Percentiles rank a stretch among this genome's conserved stretches.
phyloP scores from a whole-genome alignment of 2,888 invertebrate genomes.

The Pyrocoelia pectoralis region DNA sequence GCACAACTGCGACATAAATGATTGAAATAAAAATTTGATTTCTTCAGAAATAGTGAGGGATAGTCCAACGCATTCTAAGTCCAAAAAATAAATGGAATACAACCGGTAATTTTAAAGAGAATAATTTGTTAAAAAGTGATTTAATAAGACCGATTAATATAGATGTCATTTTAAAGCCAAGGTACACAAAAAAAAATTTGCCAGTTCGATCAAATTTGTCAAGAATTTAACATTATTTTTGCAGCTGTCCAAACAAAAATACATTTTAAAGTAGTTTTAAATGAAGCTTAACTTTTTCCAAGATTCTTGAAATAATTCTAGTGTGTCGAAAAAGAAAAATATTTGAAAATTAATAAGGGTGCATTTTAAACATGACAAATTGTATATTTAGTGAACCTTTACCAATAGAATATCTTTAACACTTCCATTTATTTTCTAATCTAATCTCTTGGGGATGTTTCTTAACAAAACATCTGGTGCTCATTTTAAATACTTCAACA shows the following conservation, averaged over 20 bases:
- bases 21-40: too few relatives aligned
- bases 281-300: neutral
- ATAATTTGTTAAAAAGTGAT: too few relatives aligned
- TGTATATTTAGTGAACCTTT: constrained; percentile 1
- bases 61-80: too few relatives aligned
- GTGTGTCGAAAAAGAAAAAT: constrained; percentile 39
- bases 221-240: constrained; percentile 37
- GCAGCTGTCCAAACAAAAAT: constrained; percentile 51
- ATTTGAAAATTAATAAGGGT: constrained; percentile 16
- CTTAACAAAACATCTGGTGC: constrained; percentile 19
- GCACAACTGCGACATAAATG: too few relatives aligned
- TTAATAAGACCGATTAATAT: too few relatives aligned
- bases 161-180: neutral
- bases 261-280: constrained; percentile 28
- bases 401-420: constrained; percentile 15
- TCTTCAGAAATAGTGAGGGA: too few relatives aligned
- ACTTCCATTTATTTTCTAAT: constrained; percentile 13
- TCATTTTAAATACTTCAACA: constrained; percentile 18
- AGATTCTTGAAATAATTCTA: constrained; percentile 24
- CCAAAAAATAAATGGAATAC: too few relatives aligned
- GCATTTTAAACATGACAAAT: constrained; percentile 2
- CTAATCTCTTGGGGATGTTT: constrained; percentile 16
- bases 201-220: neutral
- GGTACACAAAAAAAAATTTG: neutral
- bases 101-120: too few relatives aligned